phyloP scores from a whole-genome alignment of 2,113 vertebrate genomes.

The Megaceryle torquata region DNA sequence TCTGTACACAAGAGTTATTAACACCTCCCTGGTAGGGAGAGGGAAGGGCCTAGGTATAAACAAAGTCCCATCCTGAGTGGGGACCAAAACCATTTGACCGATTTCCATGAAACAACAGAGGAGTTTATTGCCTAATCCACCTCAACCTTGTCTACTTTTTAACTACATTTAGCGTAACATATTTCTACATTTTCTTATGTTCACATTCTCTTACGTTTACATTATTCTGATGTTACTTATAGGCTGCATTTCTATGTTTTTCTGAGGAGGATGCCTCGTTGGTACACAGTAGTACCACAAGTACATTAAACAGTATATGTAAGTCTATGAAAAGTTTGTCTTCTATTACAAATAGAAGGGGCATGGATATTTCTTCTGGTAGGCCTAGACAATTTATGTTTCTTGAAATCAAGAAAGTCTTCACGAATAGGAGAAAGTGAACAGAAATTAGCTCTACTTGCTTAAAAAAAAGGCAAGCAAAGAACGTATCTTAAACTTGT shows the following conservation, averaged over 20 bases:
- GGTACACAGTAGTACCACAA: neutral
- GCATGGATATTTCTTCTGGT: neutral
- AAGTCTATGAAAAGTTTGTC: too few relatives aligned
- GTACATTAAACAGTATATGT: neutral
- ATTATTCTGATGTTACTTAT: neutral
- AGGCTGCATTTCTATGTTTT: neutral
- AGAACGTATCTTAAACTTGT: neutral
- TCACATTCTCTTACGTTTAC: neutral
- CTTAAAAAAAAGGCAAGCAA: neutral
- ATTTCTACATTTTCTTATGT: neutral
- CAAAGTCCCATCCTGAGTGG: too few relatives aligned
- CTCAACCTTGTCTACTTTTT: neutral
- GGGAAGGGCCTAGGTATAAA: neutral
- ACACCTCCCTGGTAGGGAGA: neutral
- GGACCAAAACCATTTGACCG: neutral
- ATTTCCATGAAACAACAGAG: neutral
- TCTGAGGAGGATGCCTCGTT: neutral
- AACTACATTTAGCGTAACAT: neutral
- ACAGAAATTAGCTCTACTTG: neutral
- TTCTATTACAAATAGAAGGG: neutral
- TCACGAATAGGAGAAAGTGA: neutral
- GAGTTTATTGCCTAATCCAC: neutral
- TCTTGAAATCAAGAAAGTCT: neutral
- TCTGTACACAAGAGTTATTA: fast-evolving
- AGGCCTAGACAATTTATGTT: neutral